Base-by-base conservation (phyloP, 2,797 vertebrate genomes). In the Lacerta viridis region DNA sequence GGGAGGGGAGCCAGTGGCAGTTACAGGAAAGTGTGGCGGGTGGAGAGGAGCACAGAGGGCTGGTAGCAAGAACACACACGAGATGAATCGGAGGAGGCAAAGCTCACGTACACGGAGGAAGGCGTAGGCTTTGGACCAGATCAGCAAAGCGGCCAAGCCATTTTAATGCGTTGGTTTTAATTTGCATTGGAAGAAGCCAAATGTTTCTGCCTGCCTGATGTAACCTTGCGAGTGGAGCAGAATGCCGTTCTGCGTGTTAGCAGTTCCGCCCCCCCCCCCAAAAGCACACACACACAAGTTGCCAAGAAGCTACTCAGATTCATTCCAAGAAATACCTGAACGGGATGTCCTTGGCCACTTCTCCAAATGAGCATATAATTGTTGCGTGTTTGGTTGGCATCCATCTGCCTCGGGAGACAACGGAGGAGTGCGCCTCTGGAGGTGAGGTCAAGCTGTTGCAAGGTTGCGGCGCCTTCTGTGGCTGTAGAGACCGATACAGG, bases 1-100 rank as follows among this genome's bases (percentile, higher is more conserved):
- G 66, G 84, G 74, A 55, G 86, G 79, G 88, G 87, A 90, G 71
- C 83, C 68, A 80, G n/a, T 74, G 7, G 88, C 55, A 80, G 39
- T 1, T 86, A 27, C 29, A 74, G 72, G 68, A 91, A 85, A 68
- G 50, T 55, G 50, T 55, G 50, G 50, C 46, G 46, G 9, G 46
- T 50, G 46, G 87, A 5, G 15, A 80, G 92, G 7, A 5, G 81
- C 36, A 81, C 85, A 88, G 88, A 88, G 11, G 64, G 15, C 11
- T 43, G 7, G 77, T 64, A 64, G 2, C 20, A 59, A 68, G 83
- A 89, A 11, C 61, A 0, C 87, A 1, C 85, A 88, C 81, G 77
- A 85, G 69, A 55, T 90, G 83, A 69, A 69, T 86, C 88, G 88
- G 74, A 71, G 81, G 23, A 5, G 79, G 81, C 68, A 81, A 59